Percentiles rank a stretch among this genome's conserved stretches.
Evolutionary conservation across 2,113 vertebrate genomes (phyloP).

Genomic region (Cyrtonyx montezumae): DNA sequence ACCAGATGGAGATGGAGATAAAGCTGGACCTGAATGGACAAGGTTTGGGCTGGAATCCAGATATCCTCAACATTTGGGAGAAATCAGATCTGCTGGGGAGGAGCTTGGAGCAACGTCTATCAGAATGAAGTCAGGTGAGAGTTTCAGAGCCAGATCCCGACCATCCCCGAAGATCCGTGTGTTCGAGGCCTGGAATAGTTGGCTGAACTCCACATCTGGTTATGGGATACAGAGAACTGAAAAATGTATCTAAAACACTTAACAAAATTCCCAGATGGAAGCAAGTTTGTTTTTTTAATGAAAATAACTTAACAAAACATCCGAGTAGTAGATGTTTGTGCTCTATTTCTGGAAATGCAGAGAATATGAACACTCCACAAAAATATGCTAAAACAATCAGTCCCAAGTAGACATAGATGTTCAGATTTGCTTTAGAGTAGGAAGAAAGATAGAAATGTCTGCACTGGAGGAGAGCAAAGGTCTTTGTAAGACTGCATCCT

Average conservation of each 20-base stretch:
- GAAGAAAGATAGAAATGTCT: neutral
- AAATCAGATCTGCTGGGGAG: neutral
- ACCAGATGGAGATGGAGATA: neutral
- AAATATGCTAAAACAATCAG: neutral
- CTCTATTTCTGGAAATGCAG: conserved; percentile 29
- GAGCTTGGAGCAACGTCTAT: neutral
- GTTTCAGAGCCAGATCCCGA: neutral
- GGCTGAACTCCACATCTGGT: neutral
- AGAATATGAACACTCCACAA: neutral
- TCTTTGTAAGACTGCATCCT: neutral
- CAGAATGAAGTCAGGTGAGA: conserved; percentile 16
- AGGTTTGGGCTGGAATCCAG: neutral
- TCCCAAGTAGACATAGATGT: neutral
- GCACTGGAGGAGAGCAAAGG: neutral
- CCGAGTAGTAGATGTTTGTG: neutral
- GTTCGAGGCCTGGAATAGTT: neutral
- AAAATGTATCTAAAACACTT: neutral
- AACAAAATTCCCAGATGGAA: conserved; percentile 35
- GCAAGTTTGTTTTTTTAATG: conserved; percentile 17
- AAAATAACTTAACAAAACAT: conserved; percentile 45
- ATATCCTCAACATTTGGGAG: conserved; percentile 5
- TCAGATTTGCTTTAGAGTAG: neutral
- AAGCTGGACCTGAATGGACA: neutral
- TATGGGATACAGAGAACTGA: neutral
- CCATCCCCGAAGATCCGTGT: neutral